These are phyloP conservation scores for Polydrusus pterygomalis DNA, from an alignment of 2,888 invertebrate genomes.

Conservation along the genomic window DNA sequence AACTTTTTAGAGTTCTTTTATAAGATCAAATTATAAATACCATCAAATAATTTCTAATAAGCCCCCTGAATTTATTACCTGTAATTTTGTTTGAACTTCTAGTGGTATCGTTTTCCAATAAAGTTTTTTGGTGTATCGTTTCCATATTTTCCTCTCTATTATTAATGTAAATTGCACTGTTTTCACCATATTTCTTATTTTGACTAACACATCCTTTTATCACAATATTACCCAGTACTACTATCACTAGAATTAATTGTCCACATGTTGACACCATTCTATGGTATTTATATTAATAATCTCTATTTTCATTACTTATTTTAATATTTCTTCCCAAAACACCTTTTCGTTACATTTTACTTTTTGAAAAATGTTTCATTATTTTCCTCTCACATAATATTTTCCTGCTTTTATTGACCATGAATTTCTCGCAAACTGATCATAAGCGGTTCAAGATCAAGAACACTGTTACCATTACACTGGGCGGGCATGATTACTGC, in stretches of 20 bases:
- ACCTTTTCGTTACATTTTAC: too few species aligned
- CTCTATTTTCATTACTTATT: background rate
- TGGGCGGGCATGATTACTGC: background rate
- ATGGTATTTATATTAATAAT: background rate
- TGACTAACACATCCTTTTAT: background rate
- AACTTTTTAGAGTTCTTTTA: too few species aligned
- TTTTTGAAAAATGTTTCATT: background rate
- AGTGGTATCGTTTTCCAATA: background rate
- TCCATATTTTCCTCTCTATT: background rate
- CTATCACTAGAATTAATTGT: background rate
- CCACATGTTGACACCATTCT: conserved; percentile 10
- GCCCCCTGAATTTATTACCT: too few species aligned
- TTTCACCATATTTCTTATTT: background rate
- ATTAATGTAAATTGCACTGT: background rate
- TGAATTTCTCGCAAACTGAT: conserved; percentile 6
- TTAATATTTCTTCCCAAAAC: too few species aligned
- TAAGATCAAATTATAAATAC: too few species aligned
- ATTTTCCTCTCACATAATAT: conserved; percentile 1
- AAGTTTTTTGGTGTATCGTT: background rate
- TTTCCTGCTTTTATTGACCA: background rate
- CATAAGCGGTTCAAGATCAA: background rate
- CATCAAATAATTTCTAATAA: too few species aligned
- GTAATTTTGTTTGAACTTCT: background rate
- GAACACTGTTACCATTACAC: conserved; percentile 1
- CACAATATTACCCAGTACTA: background rate